A percentile compares a stretch with the other conserved stretches of the same genome.
Evolutionary conservation across 2,113 vertebrate species (phyloP).

Genomic region (Scartelaos histophorus): DNA sequence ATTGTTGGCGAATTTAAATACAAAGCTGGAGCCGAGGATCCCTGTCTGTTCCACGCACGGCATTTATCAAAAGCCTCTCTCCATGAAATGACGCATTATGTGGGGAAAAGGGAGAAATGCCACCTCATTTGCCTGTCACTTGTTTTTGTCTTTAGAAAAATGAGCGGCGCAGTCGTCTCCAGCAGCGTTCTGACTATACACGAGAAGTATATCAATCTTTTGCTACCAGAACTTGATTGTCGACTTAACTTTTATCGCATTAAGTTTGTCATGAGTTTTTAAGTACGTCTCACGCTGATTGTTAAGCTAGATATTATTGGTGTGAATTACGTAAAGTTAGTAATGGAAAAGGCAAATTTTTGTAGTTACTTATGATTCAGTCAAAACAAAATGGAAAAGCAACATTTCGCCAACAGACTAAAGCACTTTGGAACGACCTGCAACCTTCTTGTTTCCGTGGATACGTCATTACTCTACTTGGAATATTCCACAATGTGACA

Average conservation of each 20-base stretch:
- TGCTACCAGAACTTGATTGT: neutral
- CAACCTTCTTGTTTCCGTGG: neutral
- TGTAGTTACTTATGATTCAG: neutral
- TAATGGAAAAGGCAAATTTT: neutral
- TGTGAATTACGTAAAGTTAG: neutral
- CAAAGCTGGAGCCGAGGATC: constrained; percentile 22
- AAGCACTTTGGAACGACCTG: neutral
- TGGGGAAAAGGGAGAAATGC: constrained; percentile 7
- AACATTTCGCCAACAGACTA: neutral
- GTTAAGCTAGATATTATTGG: neutral
- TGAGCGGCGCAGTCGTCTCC: constrained; percentile 6
- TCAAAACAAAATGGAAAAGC: neutral
- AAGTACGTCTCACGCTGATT: neutral
- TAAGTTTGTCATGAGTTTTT: constrained; percentile 5
- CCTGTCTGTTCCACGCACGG: constrained; percentile 14
- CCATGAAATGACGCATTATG: constrained; percentile 17
- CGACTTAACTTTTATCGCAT: neutral
- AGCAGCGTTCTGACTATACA: neutral
- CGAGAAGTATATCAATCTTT: neutral
- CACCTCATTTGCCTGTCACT: constrained; percentile 26
- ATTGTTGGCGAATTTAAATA: constrained; percentile 36
- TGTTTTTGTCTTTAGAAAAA: constrained; percentile 14
- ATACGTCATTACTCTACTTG: too few species aligned
- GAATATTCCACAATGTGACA: too few species aligned
- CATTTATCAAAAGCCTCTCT: constrained; percentile 23